Percentiles rank a stretch among this genome's conserved stretches.
phyloP scores from a whole-genome alignment of 2,797 vertebrate species.

The Danio jaintianensis region DNA sequence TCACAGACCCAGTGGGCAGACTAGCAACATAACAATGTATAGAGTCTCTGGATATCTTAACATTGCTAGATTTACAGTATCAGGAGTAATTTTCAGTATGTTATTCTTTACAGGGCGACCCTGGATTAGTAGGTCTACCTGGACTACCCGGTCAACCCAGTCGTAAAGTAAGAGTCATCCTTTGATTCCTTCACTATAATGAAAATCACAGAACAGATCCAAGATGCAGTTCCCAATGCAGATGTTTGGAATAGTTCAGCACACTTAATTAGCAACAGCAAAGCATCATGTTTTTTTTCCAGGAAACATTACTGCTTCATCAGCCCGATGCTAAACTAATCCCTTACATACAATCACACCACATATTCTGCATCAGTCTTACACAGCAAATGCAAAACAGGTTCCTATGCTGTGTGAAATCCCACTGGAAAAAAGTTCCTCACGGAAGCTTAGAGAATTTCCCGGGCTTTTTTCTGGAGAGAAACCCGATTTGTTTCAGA shows the following conservation, averaged over 20 bases:
- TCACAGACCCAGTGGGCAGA: too few relatives aligned
- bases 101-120: slow-evolving; percentile 81
- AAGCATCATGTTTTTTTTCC: slow-evolving; percentile 10
- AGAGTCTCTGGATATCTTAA: background rate
- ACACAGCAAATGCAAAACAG: slow-evolving; percentile 44
- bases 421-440: slow-evolving; percentile 44
- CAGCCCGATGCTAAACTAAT: slow-evolving; percentile 24
- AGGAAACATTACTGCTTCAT: slow-evolving; percentile 26
- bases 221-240: slow-evolving; percentile 16
- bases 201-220: slow-evolving; percentile 4
- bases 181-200: background rate
- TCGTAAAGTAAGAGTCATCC: slow-evolving; percentile 84
- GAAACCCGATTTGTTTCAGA: slow-evolving; percentile 59
- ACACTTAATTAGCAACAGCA: slow-evolving; percentile 20
- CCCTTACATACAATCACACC: slow-evolving; percentile 23
- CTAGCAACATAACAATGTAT: background rate
- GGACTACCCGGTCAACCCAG: slow-evolving; percentile 86
- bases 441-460: slow-evolving; percentile 63
- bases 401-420: slow-evolving; percentile 49
- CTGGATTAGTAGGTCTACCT: slow-evolving; percentile 82
- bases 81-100: slow-evolving; percentile 30
- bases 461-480: slow-evolving; percentile 66
- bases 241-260: slow-evolving; percentile 29
- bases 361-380: slow-evolving; percentile 29
- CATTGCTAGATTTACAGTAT: background rate